Evolutionary conservation across 2,113 vertebrate genomes (phyloP).

Genomic region (Dicaeum eximium): DNA sequence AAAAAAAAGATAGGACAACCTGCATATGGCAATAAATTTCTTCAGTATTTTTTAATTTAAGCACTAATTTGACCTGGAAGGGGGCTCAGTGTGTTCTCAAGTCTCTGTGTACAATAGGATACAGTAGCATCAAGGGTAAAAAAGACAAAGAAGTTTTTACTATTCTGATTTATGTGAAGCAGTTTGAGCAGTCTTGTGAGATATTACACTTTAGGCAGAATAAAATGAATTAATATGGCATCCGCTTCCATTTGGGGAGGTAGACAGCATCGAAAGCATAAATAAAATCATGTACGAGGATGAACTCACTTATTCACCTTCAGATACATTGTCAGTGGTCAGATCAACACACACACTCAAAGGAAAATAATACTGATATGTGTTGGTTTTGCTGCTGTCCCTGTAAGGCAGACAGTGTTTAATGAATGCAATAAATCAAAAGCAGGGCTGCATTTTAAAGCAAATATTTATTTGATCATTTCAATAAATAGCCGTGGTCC

Average conservation of each 20-base stretch:
- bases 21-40: background rate
- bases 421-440: constrained; percentile 11
- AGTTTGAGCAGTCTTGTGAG: background rate
- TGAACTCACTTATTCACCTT: background rate
- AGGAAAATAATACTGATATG: background rate
- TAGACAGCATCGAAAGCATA: background rate
- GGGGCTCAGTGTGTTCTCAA: accelerated
- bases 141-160: background rate
- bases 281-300: background rate
- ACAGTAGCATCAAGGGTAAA: background rate
- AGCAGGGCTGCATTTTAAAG: background rate
- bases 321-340: background rate
- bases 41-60: background rate
- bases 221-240: background rate
- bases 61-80: background rate
- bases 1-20: background rate
- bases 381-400: background rate
- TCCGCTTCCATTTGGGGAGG: background rate
- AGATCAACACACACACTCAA: background rate
- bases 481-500: background rate
- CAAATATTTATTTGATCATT: background rate
- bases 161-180: background rate
- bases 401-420: background rate
- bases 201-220: background rate
- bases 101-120: background rate